These are phyloP conservation scores for Rhinopomastus cyanomelas DNA, from an alignment of 2,113 vertebrate genomes.

Conservation along the genomic window DNA sequence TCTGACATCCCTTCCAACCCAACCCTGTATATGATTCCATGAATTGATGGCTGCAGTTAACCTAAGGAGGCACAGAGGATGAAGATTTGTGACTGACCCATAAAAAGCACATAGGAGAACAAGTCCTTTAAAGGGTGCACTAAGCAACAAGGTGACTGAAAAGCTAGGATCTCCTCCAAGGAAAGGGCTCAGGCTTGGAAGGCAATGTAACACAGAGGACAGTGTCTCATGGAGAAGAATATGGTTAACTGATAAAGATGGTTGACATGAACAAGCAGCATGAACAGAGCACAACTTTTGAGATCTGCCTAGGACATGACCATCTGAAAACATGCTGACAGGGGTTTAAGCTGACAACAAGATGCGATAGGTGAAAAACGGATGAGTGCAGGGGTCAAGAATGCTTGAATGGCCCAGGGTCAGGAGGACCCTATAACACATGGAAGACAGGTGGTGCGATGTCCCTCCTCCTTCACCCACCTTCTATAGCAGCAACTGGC, in stretches of 20 bases:
- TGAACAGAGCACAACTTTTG: neutral
- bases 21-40: too few relatives aligned
- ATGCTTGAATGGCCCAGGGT: neutral
- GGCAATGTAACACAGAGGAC: neutral
- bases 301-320: neutral
- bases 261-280: neutral
- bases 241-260: neutral
- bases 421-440: neutral
- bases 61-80: neutral
- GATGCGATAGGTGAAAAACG: neutral
- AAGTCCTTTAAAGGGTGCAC: neutral
- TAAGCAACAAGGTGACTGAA: neutral
- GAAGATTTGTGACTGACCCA: neutral
- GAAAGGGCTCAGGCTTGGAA: neutral
- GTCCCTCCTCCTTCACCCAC: neutral
- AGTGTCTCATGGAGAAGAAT: neutral
- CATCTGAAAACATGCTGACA: neutral
- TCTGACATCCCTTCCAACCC: too few relatives aligned
- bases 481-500: neutral
- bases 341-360: neutral
- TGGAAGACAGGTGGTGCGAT: accelerated
- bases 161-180: neutral
- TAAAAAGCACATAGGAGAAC: neutral
- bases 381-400: neutral
- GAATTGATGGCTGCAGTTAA: neutral